These are phyloP conservation scores for Stictocephala bisonia DNA, from an alignment of 2,888 invertebrate genomes.

Conservation along the genomic window DNA sequence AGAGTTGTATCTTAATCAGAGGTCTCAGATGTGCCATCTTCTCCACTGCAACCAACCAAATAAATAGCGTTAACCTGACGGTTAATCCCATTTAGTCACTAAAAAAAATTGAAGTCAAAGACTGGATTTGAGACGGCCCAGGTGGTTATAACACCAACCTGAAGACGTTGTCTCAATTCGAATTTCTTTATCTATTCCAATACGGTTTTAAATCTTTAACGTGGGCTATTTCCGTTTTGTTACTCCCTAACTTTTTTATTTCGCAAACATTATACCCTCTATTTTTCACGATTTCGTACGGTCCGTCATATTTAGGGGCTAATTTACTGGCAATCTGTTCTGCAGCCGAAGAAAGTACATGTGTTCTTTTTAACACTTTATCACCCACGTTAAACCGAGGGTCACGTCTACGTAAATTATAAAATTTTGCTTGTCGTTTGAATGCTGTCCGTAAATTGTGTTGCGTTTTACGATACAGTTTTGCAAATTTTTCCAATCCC, in stretches of 20 bases:
- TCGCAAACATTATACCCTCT: not conserved
- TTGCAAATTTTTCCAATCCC: not conserved
- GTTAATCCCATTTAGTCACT: not conserved
- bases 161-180: no score
- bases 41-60: not conserved
- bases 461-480: not conserved
- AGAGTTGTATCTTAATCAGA: not conserved
- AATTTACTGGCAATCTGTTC: not conserved
- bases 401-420: conserved; percentile 4
- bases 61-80: not conserved
- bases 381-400: not conserved
- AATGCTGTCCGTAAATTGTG: not conserved
- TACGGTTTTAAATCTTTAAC: conserved; percentile 4
- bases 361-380: not conserved
- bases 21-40: conserved; percentile 2
- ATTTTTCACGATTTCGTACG: not conserved
- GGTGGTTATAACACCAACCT: no score
- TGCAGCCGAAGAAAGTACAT: not conserved
- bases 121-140: no score
- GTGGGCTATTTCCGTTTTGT: not conserved
- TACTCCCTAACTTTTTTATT: not conserved
- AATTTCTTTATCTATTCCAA: no score
- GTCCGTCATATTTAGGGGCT: not conserved
- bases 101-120: no score
- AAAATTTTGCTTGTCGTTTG: not conserved